Evolutionary conservation across 2,113 vertebrate genomes (phyloP), one percentile per base, ranked within the genome.

Genomic region (Ursus arctos): DNA sequence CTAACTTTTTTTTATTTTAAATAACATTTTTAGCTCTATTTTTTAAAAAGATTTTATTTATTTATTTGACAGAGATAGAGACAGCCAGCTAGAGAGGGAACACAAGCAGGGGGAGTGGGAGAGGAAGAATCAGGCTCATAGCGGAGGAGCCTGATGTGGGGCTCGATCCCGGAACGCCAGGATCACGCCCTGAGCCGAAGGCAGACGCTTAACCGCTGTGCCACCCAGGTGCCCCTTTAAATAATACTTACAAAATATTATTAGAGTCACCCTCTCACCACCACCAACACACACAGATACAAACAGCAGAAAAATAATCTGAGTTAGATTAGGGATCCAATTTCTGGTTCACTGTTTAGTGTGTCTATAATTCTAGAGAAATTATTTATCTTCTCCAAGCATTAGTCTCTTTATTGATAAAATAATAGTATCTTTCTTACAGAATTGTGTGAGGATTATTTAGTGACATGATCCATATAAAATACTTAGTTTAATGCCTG

Each of bases 201-300:
- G 36, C 36, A 36, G 36, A 36, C 36, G 2, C 36, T 36, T 36
- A 36, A 36, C 36, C 36, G 36, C 36, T 36, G 36, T 36, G 36
- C 36, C 36, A 36, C 36, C 36, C 36, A 36, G 36, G 36, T 36
- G 36, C 36, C 36, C 36, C 36, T 36, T 36, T 36, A 59, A 76
- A 47, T 86, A 80, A 40, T 57, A n/a, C 36, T 87, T 65, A 76
- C 18, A 82, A 76, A 61, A 31, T 4, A 67, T 33, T 67, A 67
- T 77, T 71, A 67, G 6, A 40, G 59, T 4, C 22, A 31, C 2
- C 4, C 14, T 0, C 1, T 14, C 7, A 2, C 18, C 13, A 4
- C 8, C n/a, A 33, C 40, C 16, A 67, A 36, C 11, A 47, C 11
- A 26, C 9, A 47, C 5, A 40, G 2, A 15, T 12, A 63, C 5